Evolutionary conservation across 1,140 invertebrate genomes (phyloP).

Genomic region (Xylocopa sonorina): DNA sequence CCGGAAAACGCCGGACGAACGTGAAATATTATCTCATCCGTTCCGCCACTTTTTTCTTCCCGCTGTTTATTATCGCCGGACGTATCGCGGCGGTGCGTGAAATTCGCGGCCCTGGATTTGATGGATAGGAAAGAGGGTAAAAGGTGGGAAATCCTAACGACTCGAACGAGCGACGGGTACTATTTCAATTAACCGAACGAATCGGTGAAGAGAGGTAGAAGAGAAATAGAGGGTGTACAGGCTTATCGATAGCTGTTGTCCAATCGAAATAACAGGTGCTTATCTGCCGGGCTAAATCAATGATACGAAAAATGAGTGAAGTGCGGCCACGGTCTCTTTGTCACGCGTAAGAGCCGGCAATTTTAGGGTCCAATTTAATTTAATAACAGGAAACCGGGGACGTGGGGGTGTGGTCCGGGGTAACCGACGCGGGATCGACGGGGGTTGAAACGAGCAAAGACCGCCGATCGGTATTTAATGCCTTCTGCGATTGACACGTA

Average conservation of each 20-base stretch:
- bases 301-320: constrained; percentile 58
- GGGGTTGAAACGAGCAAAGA: constrained; percentile 73
- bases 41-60: background rate
- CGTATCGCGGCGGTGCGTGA: background rate
- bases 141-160: constrained; percentile 6
- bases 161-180: constrained; percentile 1
- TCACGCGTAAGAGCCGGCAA: constrained; percentile 63
- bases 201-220: background rate
- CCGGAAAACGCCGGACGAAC: background rate
- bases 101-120: background rate
- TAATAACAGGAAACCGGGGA: constrained; percentile 77
- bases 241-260: constrained; percentile 48
- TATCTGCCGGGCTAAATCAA: constrained; percentile 51
- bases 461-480: constrained; percentile 80
- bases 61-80: background rate
- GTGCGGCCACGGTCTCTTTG: constrained; percentile 69
- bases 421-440: constrained; percentile 1
- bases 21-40: background rate
- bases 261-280: constrained; percentile 53
- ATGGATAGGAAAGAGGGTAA: background rate
- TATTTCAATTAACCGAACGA: constrained; percentile 39
- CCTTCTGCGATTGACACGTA: constrained; percentile 79
- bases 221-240: constrained; percentile 33
- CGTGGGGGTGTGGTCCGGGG: constrained; percentile 37
- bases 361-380: constrained; percentile 80